Conservation (phyloP, 2,888 invertebrate genomes). For the Caenorhabditis sp. region DNA sequence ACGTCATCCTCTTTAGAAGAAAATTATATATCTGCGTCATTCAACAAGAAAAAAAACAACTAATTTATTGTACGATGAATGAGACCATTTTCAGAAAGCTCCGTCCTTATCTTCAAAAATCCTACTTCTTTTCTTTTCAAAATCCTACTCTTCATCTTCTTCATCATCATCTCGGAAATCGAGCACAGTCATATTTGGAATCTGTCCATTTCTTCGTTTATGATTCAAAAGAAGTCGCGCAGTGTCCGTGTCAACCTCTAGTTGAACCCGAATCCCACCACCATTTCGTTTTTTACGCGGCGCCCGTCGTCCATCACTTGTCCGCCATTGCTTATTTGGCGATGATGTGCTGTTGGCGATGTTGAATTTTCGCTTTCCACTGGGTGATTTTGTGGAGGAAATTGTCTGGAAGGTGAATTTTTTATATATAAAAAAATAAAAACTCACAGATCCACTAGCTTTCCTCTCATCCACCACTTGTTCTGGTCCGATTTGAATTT, state of each 20-base stretch:
- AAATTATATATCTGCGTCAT: no score
- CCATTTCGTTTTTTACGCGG: conserved; percentile 7
- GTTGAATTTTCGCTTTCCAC: conserved; percentile 32
- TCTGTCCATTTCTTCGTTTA: conserved; percentile 29
- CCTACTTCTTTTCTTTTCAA: not conserved
- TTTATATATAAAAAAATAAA: not conserved
- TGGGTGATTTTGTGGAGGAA: conserved; percentile 19
- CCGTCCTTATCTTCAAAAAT: conserved; percentile 1
- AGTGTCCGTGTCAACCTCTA: conserved; percentile 39
- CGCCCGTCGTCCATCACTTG: conserved; percentile 13
- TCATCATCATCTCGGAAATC: conserved; percentile 28
- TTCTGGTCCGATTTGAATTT: conserved; percentile 44
- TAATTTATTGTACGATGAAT: not conserved
- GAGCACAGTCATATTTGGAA: conserved; percentile 22
- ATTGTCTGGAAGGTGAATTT: conserved; percentile 4
- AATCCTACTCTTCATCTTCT: not conserved
- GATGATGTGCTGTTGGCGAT: not conserved
- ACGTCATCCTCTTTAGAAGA: no score
- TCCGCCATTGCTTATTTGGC: conserved; percentile 21
- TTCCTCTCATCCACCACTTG: conserved; percentile 5
- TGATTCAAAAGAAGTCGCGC: conserved; percentile 33
- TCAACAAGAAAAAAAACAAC: conserved; percentile 1
- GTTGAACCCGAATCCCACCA: conserved; percentile 28
- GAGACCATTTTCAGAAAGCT: not conserved
- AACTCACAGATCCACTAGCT: not conserved